Base-by-base conservation (phyloP, 2,888 invertebrate species). In the Eristalis tenax region DNA sequence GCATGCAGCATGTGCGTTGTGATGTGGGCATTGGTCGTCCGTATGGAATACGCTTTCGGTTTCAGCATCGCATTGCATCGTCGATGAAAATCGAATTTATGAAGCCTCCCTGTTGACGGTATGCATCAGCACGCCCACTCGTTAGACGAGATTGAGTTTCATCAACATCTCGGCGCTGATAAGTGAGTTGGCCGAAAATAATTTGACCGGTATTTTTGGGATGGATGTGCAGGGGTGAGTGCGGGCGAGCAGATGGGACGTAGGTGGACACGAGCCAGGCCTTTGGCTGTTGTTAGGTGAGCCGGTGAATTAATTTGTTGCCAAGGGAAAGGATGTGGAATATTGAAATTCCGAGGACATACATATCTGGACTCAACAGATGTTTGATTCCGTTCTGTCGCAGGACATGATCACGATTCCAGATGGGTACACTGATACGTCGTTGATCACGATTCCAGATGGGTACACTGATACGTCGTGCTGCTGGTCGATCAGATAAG, bases 171-270 rank as follows among this genome's bases (percentile, higher is more conserved):
- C 50, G 18, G 50, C 50, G 74, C 38, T 57, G 68, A 66, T 71
- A 65, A 70, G 26, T 70, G 65, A 70, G 65, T 70, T 82, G 70
- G 32, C 43, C 22, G 43, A 76, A 64, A 70, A 40, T 32, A 13
- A 82, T 76, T 70, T 59, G 43, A 70, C 76, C 76, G 65, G 76
- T 76, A 70, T 59, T 80, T 18, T 38, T 35, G 23, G 23, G 63
- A 23, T 43, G 3, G 40, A n/a, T 13, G 40, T n/a, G 43, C 2
- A 1, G 43, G 4, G 1, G 40, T 43, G 40, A 35, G 35, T 38
- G 38, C 13, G 38, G 38, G 3, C 10, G 13, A 8, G 50, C 50
- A 50, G 50, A 18, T 2, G n/a, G 50, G 18, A 8, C 6, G 6
- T 50, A 18, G 5, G 18, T 4, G 3, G n/a, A 43, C 43, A 43